phyloP scores from a whole-genome alignment of 2,113 vertebrate genomes.

The Ardeotis arabs region DNA sequence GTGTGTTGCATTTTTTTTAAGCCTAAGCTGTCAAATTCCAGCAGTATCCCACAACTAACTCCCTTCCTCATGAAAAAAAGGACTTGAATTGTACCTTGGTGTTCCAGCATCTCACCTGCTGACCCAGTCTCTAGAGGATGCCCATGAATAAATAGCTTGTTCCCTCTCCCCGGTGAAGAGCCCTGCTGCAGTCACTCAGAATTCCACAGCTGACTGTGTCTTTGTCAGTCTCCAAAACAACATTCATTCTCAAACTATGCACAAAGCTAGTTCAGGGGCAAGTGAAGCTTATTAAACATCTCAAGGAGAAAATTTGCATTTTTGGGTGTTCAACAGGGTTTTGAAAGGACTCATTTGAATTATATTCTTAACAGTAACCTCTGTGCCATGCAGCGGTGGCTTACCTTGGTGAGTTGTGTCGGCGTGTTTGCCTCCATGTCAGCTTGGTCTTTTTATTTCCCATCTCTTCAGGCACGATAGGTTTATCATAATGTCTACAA shows the following conservation, averaged over 20 bases:
- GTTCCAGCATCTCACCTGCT: not conserved
- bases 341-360: not conserved
- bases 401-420: not conserved
- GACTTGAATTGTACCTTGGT: not conserved
- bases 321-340: not conserved
- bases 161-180: not conserved
- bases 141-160: not conserved
- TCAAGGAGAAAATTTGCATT: not conserved
- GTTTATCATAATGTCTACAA: constrained; percentile 11
- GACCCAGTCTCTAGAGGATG: not conserved
- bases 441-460: not conserved
- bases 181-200: not conserved
- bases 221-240: not conserved
- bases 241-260: not conserved
- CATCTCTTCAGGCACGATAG: not conserved
- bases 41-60: not conserved
- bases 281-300: not conserved
- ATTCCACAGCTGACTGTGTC: not conserved
- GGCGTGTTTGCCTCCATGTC: not conserved
- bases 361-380: not conserved
- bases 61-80: not conserved
- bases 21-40: not conserved
- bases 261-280: not conserved
- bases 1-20: not conserved
- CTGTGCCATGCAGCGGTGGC: not conserved